Evolutionary conservation across 2,797 vertebrate species (phyloP).

Genomic region (Odontamblyopus lacepedii): DNA sequence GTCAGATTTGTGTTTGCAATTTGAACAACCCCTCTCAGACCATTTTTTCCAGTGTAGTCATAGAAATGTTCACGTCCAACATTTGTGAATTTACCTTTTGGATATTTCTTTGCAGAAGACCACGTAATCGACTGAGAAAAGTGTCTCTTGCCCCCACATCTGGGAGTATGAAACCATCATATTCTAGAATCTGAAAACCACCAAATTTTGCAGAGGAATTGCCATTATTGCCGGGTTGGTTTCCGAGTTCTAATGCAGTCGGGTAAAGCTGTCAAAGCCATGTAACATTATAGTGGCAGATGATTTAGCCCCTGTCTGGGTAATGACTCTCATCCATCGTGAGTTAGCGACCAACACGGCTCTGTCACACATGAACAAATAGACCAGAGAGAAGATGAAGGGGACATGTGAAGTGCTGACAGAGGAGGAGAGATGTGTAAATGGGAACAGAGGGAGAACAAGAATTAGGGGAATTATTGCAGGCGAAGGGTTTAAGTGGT

Average conservation of each 20-base stretch:
- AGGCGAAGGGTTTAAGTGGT: neutral
- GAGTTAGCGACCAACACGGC: slow-evolving; percentile 38
- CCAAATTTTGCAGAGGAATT: slow-evolving; percentile 38
- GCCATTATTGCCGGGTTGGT: slow-evolving; percentile 53
- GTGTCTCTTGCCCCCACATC: no score
- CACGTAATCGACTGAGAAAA: no score
- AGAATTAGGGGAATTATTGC: slow-evolving; percentile 16
- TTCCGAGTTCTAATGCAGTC: slow-evolving; percentile 50
- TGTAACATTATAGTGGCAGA: slow-evolving; percentile 25
- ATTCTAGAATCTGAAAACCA: no score
- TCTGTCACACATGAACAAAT: slow-evolving; percentile 33
- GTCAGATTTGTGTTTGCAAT: no score
- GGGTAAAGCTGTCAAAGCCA: slow-evolving; percentile 33
- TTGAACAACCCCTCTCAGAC: no score
- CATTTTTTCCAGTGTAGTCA: no score
- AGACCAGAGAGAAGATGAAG: slow-evolving; percentile 16
- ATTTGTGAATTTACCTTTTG: no score
- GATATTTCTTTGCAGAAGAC: no score
- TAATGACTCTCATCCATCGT: slow-evolving; percentile 49
- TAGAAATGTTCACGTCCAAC: no score
- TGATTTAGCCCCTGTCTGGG: slow-evolving; percentile 43
- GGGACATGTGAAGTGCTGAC: slow-evolving; percentile 26
- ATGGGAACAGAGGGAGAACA: slow-evolving; percentile 8
- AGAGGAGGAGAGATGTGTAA: neutral
- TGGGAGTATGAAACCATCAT: no score